Evolutionary conservation across 2,888 invertebrate genomes (phyloP), one percentile per base, ranked within the genome.

Genomic region (Anarsia innoxiella): DNA sequence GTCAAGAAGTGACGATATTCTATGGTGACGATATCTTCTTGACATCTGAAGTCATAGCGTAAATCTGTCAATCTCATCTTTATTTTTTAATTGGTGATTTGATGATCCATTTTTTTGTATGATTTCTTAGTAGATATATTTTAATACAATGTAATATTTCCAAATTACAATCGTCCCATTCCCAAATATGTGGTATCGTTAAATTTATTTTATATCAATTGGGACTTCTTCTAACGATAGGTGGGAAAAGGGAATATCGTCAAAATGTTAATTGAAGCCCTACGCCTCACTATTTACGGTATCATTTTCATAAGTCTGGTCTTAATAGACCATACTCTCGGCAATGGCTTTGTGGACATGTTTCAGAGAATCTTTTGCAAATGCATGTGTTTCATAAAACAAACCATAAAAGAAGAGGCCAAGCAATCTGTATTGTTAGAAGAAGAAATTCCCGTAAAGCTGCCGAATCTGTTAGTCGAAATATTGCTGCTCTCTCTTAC

Each of bases 321-420:
- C n/a, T 10, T 62, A 2, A 39, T 77, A 0, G 78, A 80, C 39
- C 68, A 66, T 25, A 12, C 59, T 2, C 39, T 79, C 1, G 82
- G 78, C 1, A 71, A 77, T 51, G 80, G 76, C 0, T 61, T 76
- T 19, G 49, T 72, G 2, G 64, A 67, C 4, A 51, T 66, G 37
- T 51, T 62, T 2, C 62, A 61, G 23, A 63, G 39, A 26, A 12
- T 52, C 0, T 49, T 66, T 16, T 75, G 76, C 36, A 70, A 61
- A 36, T 31, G 69, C 1, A 36, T 58, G 0, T 71, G 74, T 43
- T 66, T 68, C 6, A 45, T 76, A 0, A 69, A 44, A 39, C 70
- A 51, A 30, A 47, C 60, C 1, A 42, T 76, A 3, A 57, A 44
- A 6, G 66, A 74, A 13, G 72, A 78, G 31, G 53, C 54, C 0